Evolutionary conservation across 2,888 invertebrate genomes (phyloP), one percentile per base, ranked within the genome.

Genomic region (Conchocele bisecta): DNA sequence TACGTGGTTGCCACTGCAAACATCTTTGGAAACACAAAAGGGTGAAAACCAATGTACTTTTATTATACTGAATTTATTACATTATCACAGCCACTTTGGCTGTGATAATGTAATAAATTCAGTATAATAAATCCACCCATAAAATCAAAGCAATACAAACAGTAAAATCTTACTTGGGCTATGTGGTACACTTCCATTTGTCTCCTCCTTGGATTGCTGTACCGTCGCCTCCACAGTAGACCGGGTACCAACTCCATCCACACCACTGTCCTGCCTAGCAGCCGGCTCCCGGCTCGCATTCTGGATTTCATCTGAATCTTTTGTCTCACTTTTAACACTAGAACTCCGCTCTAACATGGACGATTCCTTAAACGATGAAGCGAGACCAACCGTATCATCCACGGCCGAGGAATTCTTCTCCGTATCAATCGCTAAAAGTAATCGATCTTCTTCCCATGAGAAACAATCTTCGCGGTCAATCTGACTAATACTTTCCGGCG

Each of bases 151-250:
- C n/a, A n/a, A n/a, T n/a, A n/a, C n/a, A n/a, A n/a, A n/a, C n/a
- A n/a, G n/a, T n/a, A n/a, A n/a, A n/a, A n/a, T n/a, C n/a, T n/a
- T n/a, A n/a, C n/a, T n/a, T n/a, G n/a, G n/a, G n/a, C n/a, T n/a
- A n/a, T n/a, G n/a, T 57, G 13, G 63, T 60, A 41, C 50, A 42
- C 56, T 69, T 64, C 29, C 69, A 70, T 3, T 50, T 59, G 46
- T 67, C 82, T 33, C 87, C 86, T n/a, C 84, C 64, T 48, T 89
- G 75, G n/a, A 87, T 78, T 15, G 88, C 67, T 29, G 80, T 81
- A 67, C 88, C 89, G 17, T 88, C 88, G 48, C 88, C 88, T 86
- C 87, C 88, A 6, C 85, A 88, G 54, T 87, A 88, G 59, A 87
- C 7, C 87, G 88, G 0, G 88, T 87, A 48, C 87, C 88, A 2